A percentile compares a stretch with the other conserved stretches of the same genome.
These are phyloP conservation scores for Manis pentadactyla DNA, from an alignment of 2,797 vertebrate species.

Conservation along the genomic window DNA sequence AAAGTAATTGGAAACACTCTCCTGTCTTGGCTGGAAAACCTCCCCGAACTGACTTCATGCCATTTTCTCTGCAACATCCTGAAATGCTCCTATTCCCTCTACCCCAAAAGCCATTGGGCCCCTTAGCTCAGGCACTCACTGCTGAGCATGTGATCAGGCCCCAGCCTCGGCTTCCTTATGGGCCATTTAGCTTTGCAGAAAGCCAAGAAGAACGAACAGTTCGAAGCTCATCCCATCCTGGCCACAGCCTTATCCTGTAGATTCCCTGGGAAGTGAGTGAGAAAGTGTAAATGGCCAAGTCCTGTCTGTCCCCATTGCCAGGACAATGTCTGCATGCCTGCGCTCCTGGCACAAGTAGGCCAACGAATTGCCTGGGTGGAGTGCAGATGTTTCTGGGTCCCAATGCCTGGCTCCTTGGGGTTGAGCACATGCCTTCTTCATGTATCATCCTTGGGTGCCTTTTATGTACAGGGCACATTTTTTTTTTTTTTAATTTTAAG, in stretches of 20 bases:
- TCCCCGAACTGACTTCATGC: neutral
- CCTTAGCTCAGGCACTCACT: neutral
- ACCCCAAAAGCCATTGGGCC: rapidly evolving
- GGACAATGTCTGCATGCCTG: rapidly evolving
- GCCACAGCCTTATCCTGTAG: neutral
- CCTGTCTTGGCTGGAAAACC: neutral
- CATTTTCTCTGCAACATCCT: neutral
- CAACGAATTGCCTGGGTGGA: rapidly evolving
- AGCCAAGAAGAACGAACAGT: neutral
- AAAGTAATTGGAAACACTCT: neutral
- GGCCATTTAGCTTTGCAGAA: neutral
- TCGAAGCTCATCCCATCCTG: rapidly evolving
- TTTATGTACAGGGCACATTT: rapidly evolving
- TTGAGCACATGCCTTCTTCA: neutral
- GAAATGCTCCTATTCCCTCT: too few relatives aligned
- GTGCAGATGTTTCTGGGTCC: neutral
- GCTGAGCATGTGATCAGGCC: neutral
- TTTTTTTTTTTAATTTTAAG: neutral
- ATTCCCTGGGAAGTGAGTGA: neutral
- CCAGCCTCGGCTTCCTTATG: neutral
- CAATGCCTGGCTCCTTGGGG: rapidly evolving
- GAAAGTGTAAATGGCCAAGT: neutral
- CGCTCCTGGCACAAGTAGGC: neutral
- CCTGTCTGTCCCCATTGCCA: too few relatives aligned
- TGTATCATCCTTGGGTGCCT: neutral